Evolutionary conservation across 2,888 invertebrate genomes (phyloP), one percentile per base, ranked within the genome.

Genomic region (Stenichneumon culpator): DNA sequence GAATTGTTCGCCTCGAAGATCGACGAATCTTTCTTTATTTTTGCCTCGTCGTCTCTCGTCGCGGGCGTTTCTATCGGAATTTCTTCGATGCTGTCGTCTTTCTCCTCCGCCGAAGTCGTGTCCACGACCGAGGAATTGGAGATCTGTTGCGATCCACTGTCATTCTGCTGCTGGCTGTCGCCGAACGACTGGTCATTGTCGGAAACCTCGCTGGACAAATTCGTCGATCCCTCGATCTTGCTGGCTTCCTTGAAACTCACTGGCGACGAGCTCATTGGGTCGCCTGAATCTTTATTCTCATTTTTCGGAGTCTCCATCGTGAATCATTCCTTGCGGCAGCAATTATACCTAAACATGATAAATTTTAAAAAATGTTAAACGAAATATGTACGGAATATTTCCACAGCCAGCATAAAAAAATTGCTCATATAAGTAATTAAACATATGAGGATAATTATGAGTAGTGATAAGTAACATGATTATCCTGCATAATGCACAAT

Each of bases 291-390:
- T 25, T 73, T 78, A 9, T 57, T 75, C 39, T 78, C 44, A 36
- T 44, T 74, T 25, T 57, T 39, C 3, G 57, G 28, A 36, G 72
- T 3, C 47, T 84, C 82, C 86, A 86, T 86, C 77, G 11, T 84
- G 70, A 36, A 63, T 72, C 47, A 70, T 50, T 19, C 75, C 50
- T 36, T 32, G 63, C 32, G 0, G 28, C 50, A 22, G 69, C 4
- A 52, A 22, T n/a, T 77, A 65, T 75, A 60, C 25, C 82, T 85
- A 67, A 19, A 70, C 52, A 73, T 63, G 16, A 52, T 25, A 47
- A 14, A 19, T 39, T 73, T 70, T 2, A 25, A 5, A 3, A 36
- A 67, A 9, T 7, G 28, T n/a, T 16, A 22, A 14, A 5, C 32
- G 6, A 32, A 32, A 7, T 32, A 32, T 32, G 32, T 32, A 32